phyloP scores from a whole-genome alignment of 2,888 invertebrate genomes.

The Drosophila cognata region DNA sequence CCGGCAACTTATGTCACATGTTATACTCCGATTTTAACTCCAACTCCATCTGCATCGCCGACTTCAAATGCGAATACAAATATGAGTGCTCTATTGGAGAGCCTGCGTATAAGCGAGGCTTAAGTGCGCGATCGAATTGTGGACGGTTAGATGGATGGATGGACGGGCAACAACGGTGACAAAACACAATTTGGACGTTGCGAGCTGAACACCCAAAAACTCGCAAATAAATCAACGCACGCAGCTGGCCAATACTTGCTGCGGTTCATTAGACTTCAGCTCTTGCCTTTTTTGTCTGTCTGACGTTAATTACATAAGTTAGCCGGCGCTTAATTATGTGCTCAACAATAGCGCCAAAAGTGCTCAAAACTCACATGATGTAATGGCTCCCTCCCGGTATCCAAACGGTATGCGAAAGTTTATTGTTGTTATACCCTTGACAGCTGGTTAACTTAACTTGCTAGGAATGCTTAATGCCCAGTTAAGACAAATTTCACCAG shows the following conservation, averaged over 20 bases:
- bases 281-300: conserved; percentile 26
- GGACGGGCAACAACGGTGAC: conserved; percentile 61
- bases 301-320: conserved; percentile 77
- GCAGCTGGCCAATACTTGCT: conserved; percentile 52
- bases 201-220: conserved; percentile 45
- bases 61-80: conserved; percentile 44
- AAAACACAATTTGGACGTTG: conserved; percentile 70
- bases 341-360: conserved; percentile 74
- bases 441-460: conserved; percentile 13
- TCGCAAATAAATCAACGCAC: conserved; percentile 77
- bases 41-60: conserved; percentile 10
- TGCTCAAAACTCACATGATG: conserved; percentile 67
- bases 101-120: conserved; percentile 67
- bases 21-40: conserved; percentile 33
- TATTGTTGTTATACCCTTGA: conserved; percentile 41
- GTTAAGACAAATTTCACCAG: background rate
- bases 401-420: conserved; percentile 65
- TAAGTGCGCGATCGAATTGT: conserved; percentile 73
- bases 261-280: conserved; percentile 71
- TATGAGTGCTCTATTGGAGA: conserved; percentile 54
- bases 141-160: conserved; percentile 24
- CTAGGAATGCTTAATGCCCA: background rate
- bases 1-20: conserved; percentile 76
- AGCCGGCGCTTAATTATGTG: conserved; percentile 77
- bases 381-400: conserved; percentile 45